Evolutionary conservation across 2,888 invertebrate genomes (phyloP).

Genomic region (Alviniconcha strummeri): DNA sequence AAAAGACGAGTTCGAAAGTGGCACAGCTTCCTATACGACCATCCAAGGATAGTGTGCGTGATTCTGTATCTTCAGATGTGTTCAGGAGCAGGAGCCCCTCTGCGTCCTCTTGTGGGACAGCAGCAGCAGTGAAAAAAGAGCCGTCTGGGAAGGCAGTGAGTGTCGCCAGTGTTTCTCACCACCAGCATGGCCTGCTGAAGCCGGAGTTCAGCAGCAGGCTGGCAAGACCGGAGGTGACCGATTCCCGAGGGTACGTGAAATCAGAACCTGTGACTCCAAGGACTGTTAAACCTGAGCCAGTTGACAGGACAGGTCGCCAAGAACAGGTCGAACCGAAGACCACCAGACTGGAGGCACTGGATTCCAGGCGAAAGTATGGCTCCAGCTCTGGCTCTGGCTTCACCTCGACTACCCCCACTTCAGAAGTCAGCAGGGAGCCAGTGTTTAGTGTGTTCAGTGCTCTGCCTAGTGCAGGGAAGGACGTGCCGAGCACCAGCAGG

Average conservation of each 20-base stretch:
- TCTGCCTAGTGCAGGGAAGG: background rate
- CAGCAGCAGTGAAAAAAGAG: background rate
- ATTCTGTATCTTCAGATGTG: background rate
- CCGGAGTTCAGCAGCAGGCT: conserved; percentile 2
- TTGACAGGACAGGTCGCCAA: conserved; percentile 3
- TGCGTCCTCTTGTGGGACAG: background rate
- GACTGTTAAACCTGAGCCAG: background rate
- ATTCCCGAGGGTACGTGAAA: background rate
- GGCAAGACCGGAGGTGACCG: background rate
- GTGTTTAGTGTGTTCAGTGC: background rate
- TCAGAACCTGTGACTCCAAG: background rate
- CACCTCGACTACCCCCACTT: background rate
- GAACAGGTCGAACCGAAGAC: background rate
- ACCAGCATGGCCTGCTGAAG: background rate
- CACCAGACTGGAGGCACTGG: background rate
- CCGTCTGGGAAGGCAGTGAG: background rate
- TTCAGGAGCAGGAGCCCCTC: background rate
- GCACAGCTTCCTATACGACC: background rate
- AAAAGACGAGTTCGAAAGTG: background rate
- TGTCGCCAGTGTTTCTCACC: background rate
- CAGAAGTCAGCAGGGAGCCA: background rate
- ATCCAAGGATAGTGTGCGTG: conserved; percentile 7
- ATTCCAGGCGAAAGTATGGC: background rate
- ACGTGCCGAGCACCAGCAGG: conserved; percentile 7
- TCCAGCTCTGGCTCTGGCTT: background rate